phyloP scores from a whole-genome alignment of 2,113 vertebrate genomes.

The Brachirus orientalis region DNA sequence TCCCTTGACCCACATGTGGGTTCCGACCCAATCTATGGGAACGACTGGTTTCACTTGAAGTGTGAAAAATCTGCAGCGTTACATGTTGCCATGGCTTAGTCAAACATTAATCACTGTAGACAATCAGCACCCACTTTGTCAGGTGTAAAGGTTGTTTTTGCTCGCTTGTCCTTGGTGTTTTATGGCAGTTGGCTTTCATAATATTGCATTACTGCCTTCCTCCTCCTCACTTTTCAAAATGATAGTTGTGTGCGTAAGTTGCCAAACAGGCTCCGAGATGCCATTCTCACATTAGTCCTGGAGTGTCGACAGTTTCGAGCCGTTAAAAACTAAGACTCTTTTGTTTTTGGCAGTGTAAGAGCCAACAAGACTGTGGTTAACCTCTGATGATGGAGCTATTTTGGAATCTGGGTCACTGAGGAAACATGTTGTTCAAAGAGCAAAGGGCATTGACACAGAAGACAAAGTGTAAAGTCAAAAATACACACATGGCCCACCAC shows the following conservation, averaged over 20 bases:
- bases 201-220: background rate
- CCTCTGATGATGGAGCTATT: conserved; percentile 22
- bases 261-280: conserved; percentile 41
- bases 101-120: too few relatives aligned
- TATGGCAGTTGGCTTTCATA: background rate
- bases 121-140: too few relatives aligned
- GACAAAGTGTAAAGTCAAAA: conserved; percentile 27
- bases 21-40: too few relatives aligned
- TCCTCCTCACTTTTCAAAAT: background rate
- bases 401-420: conserved; percentile 25
- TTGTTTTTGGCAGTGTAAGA: conserved; percentile 30
- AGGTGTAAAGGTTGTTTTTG: too few relatives aligned
- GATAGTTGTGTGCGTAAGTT: background rate
- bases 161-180: background rate
- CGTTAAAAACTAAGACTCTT: conserved; percentile 4
- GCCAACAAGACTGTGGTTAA: background rate
- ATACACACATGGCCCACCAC: background rate
- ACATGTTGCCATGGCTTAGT: too few relatives aligned
- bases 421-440: conserved; percentile 25
- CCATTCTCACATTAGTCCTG: conserved; percentile 1
- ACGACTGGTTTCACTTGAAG: too few relatives aligned
- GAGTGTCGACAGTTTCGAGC: conserved; percentile 4
- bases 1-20: too few relatives aligned
- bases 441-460: background rate
- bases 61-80: too few relatives aligned